Base-by-base conservation (phyloP, 2,113 vertebrate species). In the Clarias magur region DNA sequence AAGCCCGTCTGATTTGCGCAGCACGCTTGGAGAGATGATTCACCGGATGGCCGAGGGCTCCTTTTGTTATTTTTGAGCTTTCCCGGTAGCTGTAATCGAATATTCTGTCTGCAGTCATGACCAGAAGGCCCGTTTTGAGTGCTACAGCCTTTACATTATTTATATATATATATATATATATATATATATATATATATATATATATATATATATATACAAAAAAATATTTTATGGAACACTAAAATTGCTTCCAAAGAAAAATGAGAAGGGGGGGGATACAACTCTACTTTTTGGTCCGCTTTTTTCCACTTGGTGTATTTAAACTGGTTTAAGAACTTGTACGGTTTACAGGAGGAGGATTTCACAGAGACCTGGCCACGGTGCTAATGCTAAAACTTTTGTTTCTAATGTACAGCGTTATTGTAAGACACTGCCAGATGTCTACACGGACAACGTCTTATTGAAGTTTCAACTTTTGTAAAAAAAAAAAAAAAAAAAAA, bases 21-120 rank as follows among this genome's bases (percentile, higher is more conserved):
- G 53, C 60, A 57, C 54, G 62, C 53, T 62, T 54, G 78, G 62
- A 27, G 53, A 67, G 86, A 87, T 70, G 87, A 80, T 88, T 84
- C 73, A 84, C 16, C 67, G 57, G 9, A 34, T 12, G 17, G 63
- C 54, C 15, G 42, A 48, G 13, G 0, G 59, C 54, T 80, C 17
- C 17, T 85, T 48, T 81, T 80, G 82, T 88, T 82, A 27, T 73
- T 12, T 87, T 73, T 82, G 8, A 16, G 27, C 19, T 75, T 15
- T 54, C 56, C 25, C 23, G 15, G 15, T 54, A 17, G 2, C 5
- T n/a, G 10, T 48, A 54, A 15, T 63, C 19, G 38, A 72, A 23
- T 75, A 23, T 3, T 9, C 23, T 53, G 12, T 16, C 25, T n/a
- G 73, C 38, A 13, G 12, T 1, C 21, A 25, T 21, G 42, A 38